These are phyloP conservation scores for Notamacropus eugenii DNA, from an alignment of 2,797 vertebrate species.

Conservation along the genomic window DNA sequence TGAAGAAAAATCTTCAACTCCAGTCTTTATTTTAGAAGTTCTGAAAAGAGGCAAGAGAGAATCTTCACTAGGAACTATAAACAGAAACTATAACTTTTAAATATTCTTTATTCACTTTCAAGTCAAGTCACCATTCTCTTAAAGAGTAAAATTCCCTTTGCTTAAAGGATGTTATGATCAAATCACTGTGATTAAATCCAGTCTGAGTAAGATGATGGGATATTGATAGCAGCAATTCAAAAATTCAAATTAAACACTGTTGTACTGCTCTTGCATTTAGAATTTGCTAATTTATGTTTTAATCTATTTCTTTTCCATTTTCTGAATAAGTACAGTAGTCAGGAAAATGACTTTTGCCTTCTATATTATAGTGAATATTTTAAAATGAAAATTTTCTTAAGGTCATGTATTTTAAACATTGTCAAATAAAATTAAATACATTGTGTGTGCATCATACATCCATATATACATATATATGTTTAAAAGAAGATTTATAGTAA, in stretches of 20 bases:
- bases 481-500: background rate
- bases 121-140: background rate
- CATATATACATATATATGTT: background rate
- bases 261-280: background rate
- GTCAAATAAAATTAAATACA: constrained; percentile 2
- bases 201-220: background rate
- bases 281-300: background rate
- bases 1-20: background rate
- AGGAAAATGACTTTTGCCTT: constrained; percentile 30
- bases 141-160: background rate
- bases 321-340: background rate
- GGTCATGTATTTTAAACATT: constrained; percentile 6
- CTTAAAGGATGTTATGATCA: background rate
- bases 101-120: background rate
- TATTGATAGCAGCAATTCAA: background rate
- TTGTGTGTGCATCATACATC: background rate
- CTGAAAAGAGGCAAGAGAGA: background rate
- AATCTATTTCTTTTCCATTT: background rate
- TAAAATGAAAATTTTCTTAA: constrained; percentile 9
- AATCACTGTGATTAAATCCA: background rate
- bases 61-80: background rate
- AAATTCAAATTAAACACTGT: constrained; percentile 1
- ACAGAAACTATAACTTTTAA: background rate
- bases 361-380: background rate
- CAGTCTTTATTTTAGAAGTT: background rate